phyloP scores from a whole-genome alignment of 1,140 invertebrate genomes.

The Coptotermes formosanus region DNA sequence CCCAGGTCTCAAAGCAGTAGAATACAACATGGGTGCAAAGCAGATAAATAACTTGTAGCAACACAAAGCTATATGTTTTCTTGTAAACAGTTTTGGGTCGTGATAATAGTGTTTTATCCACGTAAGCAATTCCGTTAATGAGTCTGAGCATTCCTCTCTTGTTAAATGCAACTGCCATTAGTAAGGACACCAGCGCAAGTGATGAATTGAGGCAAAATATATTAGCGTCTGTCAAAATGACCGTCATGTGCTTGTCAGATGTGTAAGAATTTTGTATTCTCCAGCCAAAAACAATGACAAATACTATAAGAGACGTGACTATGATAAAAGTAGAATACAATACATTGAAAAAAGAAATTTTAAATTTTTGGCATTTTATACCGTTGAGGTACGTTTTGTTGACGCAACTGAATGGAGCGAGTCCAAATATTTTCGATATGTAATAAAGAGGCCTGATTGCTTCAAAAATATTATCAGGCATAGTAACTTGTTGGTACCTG shows the following conservation, averaged over 20 bases:
- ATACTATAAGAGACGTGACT: background rate
- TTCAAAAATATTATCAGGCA: background rate
- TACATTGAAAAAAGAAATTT: background rate
- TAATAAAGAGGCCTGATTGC: background rate
- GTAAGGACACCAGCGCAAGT: background rate
- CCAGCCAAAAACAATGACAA: background rate
- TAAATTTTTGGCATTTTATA: background rate
- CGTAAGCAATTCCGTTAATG: background rate
- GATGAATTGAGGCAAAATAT: background rate
- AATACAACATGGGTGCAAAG: background rate
- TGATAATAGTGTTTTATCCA: background rate
- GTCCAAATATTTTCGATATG: background rate
- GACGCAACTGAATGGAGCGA: background rate
- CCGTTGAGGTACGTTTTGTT: background rate
- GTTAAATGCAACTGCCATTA: background rate
- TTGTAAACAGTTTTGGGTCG: background rate
- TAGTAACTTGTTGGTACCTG: background rate
- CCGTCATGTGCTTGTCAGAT: background rate
- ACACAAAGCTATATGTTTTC: background rate
- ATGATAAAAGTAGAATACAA: background rate
- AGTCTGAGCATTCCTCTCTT: background rate
- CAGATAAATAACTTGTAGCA: background rate
- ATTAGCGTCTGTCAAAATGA: background rate
- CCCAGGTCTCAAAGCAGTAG: background rate
- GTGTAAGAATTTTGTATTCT: background rate